phyloP scores from a whole-genome alignment of 2,797 vertebrate genomes.

The Bradypus variegatus region DNA sequence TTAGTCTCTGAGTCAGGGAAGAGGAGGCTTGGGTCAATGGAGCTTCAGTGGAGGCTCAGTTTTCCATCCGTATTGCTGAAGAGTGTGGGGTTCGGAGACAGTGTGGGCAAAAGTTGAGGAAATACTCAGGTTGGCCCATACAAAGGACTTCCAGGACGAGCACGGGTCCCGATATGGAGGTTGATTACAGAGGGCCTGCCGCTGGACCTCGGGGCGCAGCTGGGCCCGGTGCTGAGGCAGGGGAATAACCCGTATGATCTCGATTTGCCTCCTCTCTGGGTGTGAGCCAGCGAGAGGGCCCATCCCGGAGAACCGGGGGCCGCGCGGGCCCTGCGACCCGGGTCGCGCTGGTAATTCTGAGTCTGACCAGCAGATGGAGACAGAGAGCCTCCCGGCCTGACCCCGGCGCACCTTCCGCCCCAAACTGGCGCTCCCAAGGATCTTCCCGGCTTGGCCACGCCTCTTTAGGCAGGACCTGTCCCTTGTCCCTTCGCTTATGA shows the following conservation, averaged over 20 bases:
- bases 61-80: neutral
- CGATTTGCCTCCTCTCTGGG: neutral
- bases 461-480: slow-evolving; percentile 4
- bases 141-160: neutral
- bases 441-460: neutral
- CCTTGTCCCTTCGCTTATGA: neutral
- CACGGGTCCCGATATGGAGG: neutral
- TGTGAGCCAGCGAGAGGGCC: neutral
- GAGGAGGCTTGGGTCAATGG: neutral
- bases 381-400: neutral
- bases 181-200: neutral
- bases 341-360: neutral
- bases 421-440: neutral
- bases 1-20: neutral
- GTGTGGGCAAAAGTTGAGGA: neutral
- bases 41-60: neutral
- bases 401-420: rapidly evolving
- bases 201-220: neutral
- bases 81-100: neutral
- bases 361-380: slow-evolving; percentile 40
- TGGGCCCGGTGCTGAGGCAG: neutral
- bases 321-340: neutral
- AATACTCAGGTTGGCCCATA: neutral
- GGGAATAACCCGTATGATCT: neutral
- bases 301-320: neutral